These are phyloP conservation scores for Leptonema lineaticorne DNA, from an alignment of 1,140 invertebrate species.

Conservation along the genomic window DNA sequence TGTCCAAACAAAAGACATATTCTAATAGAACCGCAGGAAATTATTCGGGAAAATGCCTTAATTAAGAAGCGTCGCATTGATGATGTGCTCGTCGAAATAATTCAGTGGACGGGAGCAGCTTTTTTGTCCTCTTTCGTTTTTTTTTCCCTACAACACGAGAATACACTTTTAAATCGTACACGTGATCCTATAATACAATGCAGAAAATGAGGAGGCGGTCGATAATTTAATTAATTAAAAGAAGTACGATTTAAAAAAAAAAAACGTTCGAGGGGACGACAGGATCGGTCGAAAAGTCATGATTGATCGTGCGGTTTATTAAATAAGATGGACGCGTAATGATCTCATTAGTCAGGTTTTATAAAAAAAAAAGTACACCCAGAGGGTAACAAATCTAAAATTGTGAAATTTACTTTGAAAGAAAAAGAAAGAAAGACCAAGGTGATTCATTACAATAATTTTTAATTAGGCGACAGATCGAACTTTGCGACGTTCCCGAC, in stretches of 20 bases:
- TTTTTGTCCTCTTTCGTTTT: too few species aligned
- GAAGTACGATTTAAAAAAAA: background rate
- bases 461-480: background rate
- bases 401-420: background rate
- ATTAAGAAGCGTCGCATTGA: too few species aligned
- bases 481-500: too few species aligned
- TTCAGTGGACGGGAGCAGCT: too few species aligned
- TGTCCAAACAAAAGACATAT: background rate
- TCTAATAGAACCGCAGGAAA: background rate
- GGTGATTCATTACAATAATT: slow-evolving; percentile 7
- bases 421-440: background rate
- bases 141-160: too few species aligned
- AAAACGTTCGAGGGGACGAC: too few species aligned
- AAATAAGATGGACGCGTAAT: slow-evolving; percentile 15
- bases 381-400: background rate
- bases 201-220: too few species aligned
- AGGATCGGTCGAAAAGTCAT: background rate
- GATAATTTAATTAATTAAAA: background rate
- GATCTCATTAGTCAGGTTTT: slow-evolving; percentile 16
- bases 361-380: too few species aligned
- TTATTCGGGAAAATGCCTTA: background rate
- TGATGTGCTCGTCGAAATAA: too few species aligned
- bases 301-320: slow-evolving; percentile 17
- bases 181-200: too few species aligned
- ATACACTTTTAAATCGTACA: too few species aligned